phyloP scores from a whole-genome alignment of 2,888 invertebrate species.

The Rhagium mordax region DNA sequence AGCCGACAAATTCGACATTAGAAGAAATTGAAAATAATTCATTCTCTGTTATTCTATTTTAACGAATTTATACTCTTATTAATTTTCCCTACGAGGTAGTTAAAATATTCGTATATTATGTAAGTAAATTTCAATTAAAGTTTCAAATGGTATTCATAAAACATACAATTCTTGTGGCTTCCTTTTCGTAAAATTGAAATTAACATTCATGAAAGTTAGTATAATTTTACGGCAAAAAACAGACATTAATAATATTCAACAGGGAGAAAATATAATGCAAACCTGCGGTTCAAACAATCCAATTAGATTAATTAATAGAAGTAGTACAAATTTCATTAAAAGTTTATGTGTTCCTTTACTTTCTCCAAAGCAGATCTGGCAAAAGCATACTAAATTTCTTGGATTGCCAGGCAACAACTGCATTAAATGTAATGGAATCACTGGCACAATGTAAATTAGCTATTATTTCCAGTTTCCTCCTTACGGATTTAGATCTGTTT shows the following conservation, averaged over 20 bases:
- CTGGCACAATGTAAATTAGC: slow-evolving; percentile 15
- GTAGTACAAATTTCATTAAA: neutral
- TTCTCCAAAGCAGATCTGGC: slow-evolving; percentile 8
- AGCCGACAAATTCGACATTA: no score
- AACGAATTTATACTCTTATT: no score
- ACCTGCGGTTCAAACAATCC: neutral
- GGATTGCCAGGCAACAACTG: slow-evolving; percentile 15
- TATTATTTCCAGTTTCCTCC: slow-evolving; percentile 32
- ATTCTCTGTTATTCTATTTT: no score
- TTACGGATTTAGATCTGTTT: slow-evolving; percentile 17
- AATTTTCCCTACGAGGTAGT: no score
- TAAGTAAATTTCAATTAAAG: no score
- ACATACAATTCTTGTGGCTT: no score
- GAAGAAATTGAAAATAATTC: no score
- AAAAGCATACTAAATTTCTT: neutral
- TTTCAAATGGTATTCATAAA: no score
- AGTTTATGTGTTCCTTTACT: slow-evolving; percentile 5
- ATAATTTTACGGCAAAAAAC: neutral
- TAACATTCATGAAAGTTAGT: neutral
- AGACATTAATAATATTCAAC: neutral
- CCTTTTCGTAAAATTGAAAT: neutral
- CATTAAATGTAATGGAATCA: slow-evolving; percentile 27
- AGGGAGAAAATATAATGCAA: slow-evolving; percentile 3
- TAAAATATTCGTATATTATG: no score
- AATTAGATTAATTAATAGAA: slow-evolving; percentile 9